phyloP scores from a whole-genome alignment of 2,113 vertebrate genomes.

The Fregetta grallaria region DNA sequence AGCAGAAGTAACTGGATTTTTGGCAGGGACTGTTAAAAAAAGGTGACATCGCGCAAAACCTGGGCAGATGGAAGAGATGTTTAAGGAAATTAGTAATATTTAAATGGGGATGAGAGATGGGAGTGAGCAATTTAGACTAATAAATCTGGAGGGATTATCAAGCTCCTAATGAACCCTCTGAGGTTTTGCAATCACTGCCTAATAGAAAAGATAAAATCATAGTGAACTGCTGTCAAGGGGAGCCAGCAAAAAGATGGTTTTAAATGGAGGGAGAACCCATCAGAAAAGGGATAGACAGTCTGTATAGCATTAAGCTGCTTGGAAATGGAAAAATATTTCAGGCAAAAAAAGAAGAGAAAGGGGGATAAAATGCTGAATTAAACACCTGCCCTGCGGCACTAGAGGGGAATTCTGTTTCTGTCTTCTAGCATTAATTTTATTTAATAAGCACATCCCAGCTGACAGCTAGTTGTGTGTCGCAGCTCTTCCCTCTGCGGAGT shows the following conservation, averaged over 20 bases:
- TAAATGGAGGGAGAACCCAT: neutral
- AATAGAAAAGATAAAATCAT: slow-evolving; percentile 73
- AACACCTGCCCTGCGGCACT: slow-evolving; percentile 47
- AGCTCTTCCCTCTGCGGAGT: neutral
- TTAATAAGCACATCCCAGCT: slow-evolving; percentile 22
- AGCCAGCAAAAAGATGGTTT: neutral
- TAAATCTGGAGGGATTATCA: slow-evolving; percentile 77
- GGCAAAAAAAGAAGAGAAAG: neutral
- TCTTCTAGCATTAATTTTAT: slow-evolving; percentile 44
- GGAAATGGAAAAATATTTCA: slow-evolving; percentile 1
- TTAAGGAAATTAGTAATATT: slow-evolving; percentile 60
- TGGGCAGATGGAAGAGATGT: slow-evolving; percentile 54
- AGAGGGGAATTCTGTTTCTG: slow-evolving; percentile 24
- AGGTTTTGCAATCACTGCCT: slow-evolving; percentile 62
- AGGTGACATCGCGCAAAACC: slow-evolving; percentile 56
- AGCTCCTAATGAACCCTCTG: slow-evolving; percentile 71
- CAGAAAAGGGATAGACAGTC: neutral
- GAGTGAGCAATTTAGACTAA: slow-evolving; percentile 63
- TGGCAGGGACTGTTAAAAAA: slow-evolving; percentile 12
- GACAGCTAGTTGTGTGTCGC: neutral
- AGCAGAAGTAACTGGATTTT: slow-evolving; percentile 3
- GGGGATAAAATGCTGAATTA: slow-evolving; percentile 45
- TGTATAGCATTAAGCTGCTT: neutral
- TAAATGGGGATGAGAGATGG: slow-evolving; percentile 54
- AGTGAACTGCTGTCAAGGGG: slow-evolving; percentile 39